phyloP scores from a whole-genome alignment of 2,888 invertebrate genomes.

The Gryllus longicercus region DNA sequence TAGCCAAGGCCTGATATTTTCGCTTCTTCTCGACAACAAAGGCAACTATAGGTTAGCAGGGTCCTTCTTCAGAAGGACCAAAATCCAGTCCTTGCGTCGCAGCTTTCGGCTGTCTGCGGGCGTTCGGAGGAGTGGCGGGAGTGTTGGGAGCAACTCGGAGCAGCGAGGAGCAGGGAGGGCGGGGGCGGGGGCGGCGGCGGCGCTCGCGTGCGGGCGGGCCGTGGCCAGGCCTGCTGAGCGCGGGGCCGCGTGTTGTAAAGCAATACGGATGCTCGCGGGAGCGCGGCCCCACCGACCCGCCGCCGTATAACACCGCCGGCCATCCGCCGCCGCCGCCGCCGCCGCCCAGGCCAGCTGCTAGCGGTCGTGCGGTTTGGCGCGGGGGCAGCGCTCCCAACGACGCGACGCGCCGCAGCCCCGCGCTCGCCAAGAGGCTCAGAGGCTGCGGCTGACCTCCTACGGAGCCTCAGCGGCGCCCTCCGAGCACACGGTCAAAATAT shows the following conservation, averaged over 20 bases:
- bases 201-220: not conserved
- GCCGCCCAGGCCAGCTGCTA: not conserved
- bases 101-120: too few species aligned
- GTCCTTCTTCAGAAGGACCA: too few species aligned
- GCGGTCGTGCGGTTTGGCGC: conserved; percentile 4
- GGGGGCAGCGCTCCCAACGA: not conserved
- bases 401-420: too few species aligned
- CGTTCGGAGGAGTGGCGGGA: not conserved
- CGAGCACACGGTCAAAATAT: too few species aligned
- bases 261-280: not conserved
- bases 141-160: not conserved
- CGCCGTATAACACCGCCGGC: conserved; percentile 17
- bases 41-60: too few species aligned
- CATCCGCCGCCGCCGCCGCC: not conserved
- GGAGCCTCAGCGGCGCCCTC: too few species aligned
- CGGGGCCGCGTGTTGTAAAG: conserved; percentile 6
- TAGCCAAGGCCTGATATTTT: too few species aligned
- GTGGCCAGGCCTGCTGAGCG: not conserved
- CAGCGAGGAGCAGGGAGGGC: not conserved
- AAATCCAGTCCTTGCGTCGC: too few species aligned
- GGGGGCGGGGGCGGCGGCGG: not conserved
- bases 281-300: not conserved
- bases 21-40: too few species aligned
- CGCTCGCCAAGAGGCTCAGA: too few species aligned
- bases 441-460: too few species aligned